These are phyloP conservation scores for Pseudomyrmex pallidus DNA, from an alignment of 1,140 invertebrate genomes.

Conservation along the genomic window DNA sequence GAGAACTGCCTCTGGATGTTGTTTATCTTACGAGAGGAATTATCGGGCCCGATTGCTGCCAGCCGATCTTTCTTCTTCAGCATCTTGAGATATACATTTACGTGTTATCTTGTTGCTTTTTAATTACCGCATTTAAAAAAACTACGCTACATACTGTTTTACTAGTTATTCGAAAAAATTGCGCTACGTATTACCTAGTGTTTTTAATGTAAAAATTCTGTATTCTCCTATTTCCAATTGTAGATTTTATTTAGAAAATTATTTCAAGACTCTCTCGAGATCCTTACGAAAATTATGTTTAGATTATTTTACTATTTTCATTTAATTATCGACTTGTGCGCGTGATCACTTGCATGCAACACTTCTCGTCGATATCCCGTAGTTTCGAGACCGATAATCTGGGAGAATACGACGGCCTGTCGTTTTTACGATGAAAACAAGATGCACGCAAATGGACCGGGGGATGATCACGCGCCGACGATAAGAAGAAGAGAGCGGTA, in stretches of 20 bases:
- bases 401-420: neutral
- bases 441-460: conserved; percentile 45
- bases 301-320: conserved; percentile 7
- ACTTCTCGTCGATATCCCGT: neutral
- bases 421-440: conserved; percentile 20
- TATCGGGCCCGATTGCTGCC: conserved; percentile 3
- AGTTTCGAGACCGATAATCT: conserved; percentile 33
- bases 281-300: neutral
- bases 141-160: too few species aligned
- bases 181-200: too few species aligned
- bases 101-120: too few species aligned
- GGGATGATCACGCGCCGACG: conserved; percentile 24
- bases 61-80: conserved; percentile 12
- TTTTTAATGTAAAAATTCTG: too few species aligned
- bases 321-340: conserved; percentile 13
- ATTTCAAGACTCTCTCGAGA: too few species aligned
- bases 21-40: conserved; percentile 50
- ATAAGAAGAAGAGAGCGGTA: conserved; percentile 51
- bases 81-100: neutral
- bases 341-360: neutral
- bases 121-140: too few species aligned
- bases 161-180: too few species aligned
- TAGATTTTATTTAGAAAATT: too few species aligned
- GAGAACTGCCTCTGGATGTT: conserved; percentile 34
- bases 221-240: too few species aligned